Conservation (phyloP, 2,797 vertebrate species). For the Silurus lanzhouensis region DNA sequence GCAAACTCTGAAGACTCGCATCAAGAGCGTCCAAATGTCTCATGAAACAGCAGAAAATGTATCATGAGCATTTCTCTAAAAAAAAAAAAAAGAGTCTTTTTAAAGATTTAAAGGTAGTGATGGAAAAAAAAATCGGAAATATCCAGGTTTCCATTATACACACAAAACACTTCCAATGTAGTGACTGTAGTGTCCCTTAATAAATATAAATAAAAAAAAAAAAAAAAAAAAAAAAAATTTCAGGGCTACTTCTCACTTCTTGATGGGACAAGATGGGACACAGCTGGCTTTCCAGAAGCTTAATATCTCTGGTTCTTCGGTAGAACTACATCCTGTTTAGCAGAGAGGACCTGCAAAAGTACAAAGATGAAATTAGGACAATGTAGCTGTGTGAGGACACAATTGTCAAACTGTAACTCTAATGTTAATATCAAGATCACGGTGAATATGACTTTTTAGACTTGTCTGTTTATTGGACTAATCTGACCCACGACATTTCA, state of each 20-base stretch:
- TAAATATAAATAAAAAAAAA: too few species aligned
- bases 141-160: slow-evolving; percentile 57
- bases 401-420: not conserved
- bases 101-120: slow-evolving; percentile 53
- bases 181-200: slow-evolving; percentile 72
- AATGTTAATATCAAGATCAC: not conserved
- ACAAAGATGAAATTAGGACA: not conserved
- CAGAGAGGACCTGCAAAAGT: slow-evolving; percentile 80
- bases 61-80: not conserved
- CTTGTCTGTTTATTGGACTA: not conserved
- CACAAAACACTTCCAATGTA: slow-evolving; percentile 52
- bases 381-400: not conserved
- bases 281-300: slow-evolving; percentile 54
- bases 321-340: slow-evolving; percentile 81
- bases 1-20: slow-evolving; percentile 73
- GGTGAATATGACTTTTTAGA: not conserved
- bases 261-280: slow-evolving; percentile 44
- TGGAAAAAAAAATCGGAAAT: slow-evolving; percentile 68
- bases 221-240: slow-evolving; percentile 31
- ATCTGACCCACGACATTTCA: not conserved
- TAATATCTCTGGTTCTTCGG: slow-evolving; percentile 32
- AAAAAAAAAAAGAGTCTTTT: slow-evolving; percentile 11
- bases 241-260: slow-evolving; percentile 65
- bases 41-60: not conserved
- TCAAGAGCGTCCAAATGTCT: slow-evolving; percentile 41